Conservation (phyloP, 2,113 vertebrate species). For the Cardinalis cardinalis region DNA sequence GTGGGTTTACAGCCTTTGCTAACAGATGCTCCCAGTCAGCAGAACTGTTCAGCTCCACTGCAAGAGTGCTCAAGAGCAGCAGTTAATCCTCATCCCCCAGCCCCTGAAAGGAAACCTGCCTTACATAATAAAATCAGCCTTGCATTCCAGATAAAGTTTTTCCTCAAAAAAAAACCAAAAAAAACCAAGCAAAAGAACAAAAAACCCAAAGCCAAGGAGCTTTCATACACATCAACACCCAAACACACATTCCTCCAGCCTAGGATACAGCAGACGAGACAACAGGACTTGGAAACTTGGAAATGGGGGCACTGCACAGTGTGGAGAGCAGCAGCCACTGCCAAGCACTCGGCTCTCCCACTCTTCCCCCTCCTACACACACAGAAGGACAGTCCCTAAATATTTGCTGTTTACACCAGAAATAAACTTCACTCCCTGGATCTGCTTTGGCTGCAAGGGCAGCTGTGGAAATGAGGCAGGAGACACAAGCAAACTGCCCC, state of each 20-base stretch:
- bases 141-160: not conserved
- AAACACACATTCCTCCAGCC: not conserved
- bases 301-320: not conserved
- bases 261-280: not conserved
- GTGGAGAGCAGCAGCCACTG: not conserved
- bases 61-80: not conserved
- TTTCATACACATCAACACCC: not conserved
- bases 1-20: not conserved
- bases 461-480: not conserved
- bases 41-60: not conserved
- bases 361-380: constrained; percentile 35
- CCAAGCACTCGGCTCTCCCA: constrained; percentile 1
- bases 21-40: not conserved
- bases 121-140: not conserved
- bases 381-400: constrained; percentile 21
- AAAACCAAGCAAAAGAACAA: not conserved
- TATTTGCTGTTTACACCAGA: constrained; percentile 31
- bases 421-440: constrained; percentile 28
- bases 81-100: not conserved
- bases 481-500: not conserved
- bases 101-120: not conserved
- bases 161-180: no score
- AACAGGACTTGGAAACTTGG: not conserved
- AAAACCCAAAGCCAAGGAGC: not conserved
- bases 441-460: not conserved